Percentiles rank a stretch among this genome's conserved stretches.
phyloP scores from a whole-genome alignment of 2,797 vertebrate species.

The Lacerta agilis region DNA sequence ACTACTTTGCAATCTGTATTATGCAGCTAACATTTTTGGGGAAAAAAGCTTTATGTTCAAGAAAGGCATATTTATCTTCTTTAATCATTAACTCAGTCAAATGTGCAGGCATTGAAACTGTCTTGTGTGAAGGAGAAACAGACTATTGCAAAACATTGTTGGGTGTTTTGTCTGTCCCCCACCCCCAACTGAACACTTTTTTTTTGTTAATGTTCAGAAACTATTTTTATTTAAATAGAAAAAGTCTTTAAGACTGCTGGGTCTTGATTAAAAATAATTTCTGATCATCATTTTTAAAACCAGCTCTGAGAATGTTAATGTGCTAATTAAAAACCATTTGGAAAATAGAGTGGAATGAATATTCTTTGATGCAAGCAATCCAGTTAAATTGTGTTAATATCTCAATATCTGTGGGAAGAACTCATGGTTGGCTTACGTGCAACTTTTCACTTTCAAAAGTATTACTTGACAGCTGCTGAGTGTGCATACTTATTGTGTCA shows the following conservation, averaged over 20 bases:
- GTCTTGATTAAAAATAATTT: constrained; percentile 20
- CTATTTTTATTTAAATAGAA: neutral
- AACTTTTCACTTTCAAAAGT: neutral
- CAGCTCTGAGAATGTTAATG: constrained; percentile 6
- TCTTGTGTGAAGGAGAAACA: neutral
- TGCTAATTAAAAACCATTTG: constrained; percentile 23
- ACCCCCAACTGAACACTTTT: no score
- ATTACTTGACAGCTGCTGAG: neutral
- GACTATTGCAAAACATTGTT: constrained; percentile 24
- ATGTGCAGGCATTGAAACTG: constrained; percentile 24
- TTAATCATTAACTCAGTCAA: constrained; percentile 47
- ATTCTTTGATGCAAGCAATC: neutral
- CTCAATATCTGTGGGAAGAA: neutral
- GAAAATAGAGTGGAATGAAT: constrained; percentile 10
- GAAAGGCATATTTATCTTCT: constrained; percentile 25
- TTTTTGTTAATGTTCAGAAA: constrained; percentile 21
- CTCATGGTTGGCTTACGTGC: neutral
- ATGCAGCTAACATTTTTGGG: constrained; percentile 29
- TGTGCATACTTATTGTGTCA: neutral
- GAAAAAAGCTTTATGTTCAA: constrained; percentile 20
- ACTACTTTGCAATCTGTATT: constrained; percentile 25
- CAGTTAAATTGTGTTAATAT: neutral
- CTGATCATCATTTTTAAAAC: constrained; percentile 22
- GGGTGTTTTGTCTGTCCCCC: neutral
- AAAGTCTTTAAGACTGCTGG: neutral